phyloP scores from a whole-genome alignment of 1,140 invertebrate genomes.

The Drosophila varians region DNA sequence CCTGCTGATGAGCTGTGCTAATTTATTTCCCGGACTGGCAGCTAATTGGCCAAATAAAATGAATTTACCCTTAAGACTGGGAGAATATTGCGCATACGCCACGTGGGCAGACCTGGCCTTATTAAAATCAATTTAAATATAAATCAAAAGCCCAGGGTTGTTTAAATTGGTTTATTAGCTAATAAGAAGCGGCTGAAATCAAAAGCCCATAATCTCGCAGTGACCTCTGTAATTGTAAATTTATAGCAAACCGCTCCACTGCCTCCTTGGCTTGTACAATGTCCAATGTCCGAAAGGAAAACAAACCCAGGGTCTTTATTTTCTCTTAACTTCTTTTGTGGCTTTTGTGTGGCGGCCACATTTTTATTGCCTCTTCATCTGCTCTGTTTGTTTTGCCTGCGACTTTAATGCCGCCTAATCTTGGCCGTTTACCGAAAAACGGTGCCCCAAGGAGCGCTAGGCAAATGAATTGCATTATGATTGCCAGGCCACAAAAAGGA shows the following conservation, averaged over 20 bases:
- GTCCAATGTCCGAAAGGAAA: slow-evolving; percentile 16
- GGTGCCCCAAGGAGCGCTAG: slow-evolving; percentile 68
- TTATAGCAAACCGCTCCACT: slow-evolving; percentile 56
- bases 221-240: slow-evolving; percentile 65
- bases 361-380: slow-evolving; percentile 66
- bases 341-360: slow-evolving; percentile 65
- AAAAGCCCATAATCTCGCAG: slow-evolving; percentile 36
- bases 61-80: too few relatives aligned
- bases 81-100: slow-evolving; percentile 55
- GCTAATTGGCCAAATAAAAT: slow-evolving; percentile 73
- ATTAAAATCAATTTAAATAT: neutral
- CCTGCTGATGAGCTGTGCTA: slow-evolving; percentile 45
- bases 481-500: slow-evolving; percentile 47
- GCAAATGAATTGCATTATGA: slow-evolving; percentile 79
- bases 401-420: slow-evolving; percentile 76
- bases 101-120: neutral
- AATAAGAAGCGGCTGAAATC: slow-evolving; percentile 3
- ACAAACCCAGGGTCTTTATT: slow-evolving; percentile 21
- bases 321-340: slow-evolving; percentile 61
- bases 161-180: neutral
- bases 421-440: slow-evolving; percentile 77
- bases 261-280: slow-evolving; percentile 41
- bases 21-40: slow-evolving; percentile 40
- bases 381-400: slow-evolving; percentile 56
- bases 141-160: neutral